A percentile compares a stretch with the other conserved stretches of the same genome.
Evolutionary conservation across 2,113 vertebrate species (phyloP).

Genomic region (Panthera uncia): DNA sequence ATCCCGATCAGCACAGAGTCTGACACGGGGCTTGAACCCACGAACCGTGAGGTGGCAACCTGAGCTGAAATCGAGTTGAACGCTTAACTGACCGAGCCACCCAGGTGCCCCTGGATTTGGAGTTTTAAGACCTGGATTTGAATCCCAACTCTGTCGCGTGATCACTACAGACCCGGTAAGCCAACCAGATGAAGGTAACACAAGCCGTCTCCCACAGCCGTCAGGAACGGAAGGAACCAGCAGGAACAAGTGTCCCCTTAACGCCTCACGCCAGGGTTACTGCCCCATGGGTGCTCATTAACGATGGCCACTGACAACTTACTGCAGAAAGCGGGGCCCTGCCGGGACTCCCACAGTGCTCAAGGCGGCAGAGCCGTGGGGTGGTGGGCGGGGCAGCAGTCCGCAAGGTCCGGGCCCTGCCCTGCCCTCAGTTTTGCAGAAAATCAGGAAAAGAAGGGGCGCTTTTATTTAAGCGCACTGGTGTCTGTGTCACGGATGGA

Average conservation of each 20-base stretch:
- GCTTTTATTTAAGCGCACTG: background rate
- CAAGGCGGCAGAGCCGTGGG: background rate
- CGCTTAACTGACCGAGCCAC: too few species aligned
- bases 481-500: background rate
- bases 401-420: too few species aligned
- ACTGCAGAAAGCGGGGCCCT: too few species aligned
- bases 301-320: rapidly evolving
- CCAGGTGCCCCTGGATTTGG: background rate
- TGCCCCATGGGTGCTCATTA: rapidly evolving
- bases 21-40: too few species aligned
- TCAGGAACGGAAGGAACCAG: too few species aligned
- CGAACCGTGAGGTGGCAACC: too few species aligned
- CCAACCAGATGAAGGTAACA: background rate
- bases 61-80: too few species aligned
- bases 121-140: background rate
- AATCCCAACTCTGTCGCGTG: background rate
- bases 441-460: background rate
- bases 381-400: rapidly evolving
- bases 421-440: background rate
- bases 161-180: background rate
- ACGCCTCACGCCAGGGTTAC: rapidly evolving
- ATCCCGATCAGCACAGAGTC: too few species aligned
- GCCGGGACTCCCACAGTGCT: background rate
- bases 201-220: too few species aligned
- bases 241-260: rapidly evolving